Percentiles rank a stretch among this genome's conserved stretches.
These are phyloP conservation scores for Balaenoptera acutorostrata DNA, from an alignment of 2,113 vertebrate species.

Conservation along the genomic window DNA sequence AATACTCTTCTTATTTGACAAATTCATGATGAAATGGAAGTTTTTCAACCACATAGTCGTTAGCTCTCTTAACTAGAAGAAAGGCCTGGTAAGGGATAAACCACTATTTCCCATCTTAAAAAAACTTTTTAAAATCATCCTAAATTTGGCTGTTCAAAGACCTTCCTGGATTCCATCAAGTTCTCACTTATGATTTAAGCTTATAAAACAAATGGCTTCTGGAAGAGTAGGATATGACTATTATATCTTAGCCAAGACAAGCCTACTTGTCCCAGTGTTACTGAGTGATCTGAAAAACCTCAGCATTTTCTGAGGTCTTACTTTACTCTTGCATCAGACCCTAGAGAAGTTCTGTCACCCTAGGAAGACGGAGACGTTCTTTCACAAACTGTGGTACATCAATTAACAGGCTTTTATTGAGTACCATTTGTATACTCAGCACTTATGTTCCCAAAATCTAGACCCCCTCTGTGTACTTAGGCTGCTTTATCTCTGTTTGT, in stretches of 20 bases:
- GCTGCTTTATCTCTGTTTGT: neutral
- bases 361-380: neutral
- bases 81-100: neutral
- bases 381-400: neutral
- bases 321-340: neutral
- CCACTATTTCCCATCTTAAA: neutral
- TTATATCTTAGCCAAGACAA: neutral
- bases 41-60: neutral
- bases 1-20: neutral
- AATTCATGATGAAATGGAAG: neutral
- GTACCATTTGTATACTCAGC: neutral
- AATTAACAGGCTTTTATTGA: neutral
- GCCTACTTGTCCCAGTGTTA: neutral
- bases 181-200: neutral
- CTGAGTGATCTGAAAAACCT: neutral
- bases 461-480: neutral
- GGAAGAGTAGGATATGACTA: neutral
- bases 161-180: neutral
- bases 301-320: neutral
- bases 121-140: neutral
- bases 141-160: neutral
- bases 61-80: neutral
- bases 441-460: neutral
- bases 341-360: neutral
- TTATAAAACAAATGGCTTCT: neutral